Conservation (phyloP, 1,140 invertebrate species). For the Hylaeus volcanicus region DNA sequence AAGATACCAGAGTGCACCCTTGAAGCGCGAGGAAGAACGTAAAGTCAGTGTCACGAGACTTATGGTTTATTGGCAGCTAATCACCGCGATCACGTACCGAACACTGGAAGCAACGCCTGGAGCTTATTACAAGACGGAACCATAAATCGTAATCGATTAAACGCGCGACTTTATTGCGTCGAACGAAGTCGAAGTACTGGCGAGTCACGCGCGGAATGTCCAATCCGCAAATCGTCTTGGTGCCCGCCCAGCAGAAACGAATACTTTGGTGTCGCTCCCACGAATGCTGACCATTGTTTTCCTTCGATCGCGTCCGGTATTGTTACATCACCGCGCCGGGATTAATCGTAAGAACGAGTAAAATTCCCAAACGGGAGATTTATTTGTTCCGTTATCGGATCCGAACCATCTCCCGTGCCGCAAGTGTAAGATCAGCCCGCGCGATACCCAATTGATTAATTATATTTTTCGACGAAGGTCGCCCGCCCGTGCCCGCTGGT, state of each 20-base stretch:
- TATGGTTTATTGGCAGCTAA: conserved; percentile 2
- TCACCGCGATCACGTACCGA: neutral
- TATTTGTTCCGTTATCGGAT: neutral
- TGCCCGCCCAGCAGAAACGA: neutral
- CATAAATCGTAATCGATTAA: conserved; percentile 17
- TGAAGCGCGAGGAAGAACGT: neutral
- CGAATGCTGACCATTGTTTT: neutral
- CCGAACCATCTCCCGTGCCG: neutral
- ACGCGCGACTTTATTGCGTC: neutral
- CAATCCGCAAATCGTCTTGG: neutral
- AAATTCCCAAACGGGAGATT: neutral
- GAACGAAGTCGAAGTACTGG: neutral
- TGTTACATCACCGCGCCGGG: neutral
- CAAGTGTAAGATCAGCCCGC: neutral
- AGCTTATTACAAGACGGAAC: no score
- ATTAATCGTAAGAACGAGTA: no score
- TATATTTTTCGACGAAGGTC: neutral
- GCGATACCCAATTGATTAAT: neutral
- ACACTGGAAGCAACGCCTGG: neutral
- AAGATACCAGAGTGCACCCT: no score
- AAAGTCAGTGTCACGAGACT: neutral
- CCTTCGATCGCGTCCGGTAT: neutral
- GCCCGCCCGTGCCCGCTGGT: no score
- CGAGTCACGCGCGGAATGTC: neutral
- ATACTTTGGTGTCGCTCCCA: neutral